Evolutionary conservation across 2,797 vertebrate genomes (phyloP).

Genomic region (Calcarius lapponicus): DNA sequence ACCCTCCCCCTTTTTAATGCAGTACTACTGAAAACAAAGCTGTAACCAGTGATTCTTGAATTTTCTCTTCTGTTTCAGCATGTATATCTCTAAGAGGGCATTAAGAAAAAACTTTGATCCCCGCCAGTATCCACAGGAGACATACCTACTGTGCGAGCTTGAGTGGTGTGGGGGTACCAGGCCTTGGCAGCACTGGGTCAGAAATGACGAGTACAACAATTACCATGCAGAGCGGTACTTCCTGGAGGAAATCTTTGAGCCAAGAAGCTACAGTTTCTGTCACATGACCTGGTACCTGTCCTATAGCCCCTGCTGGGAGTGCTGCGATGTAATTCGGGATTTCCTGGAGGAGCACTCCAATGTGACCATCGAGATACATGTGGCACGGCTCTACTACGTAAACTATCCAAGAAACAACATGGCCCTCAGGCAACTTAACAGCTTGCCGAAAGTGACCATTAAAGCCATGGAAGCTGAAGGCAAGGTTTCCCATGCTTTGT

Average conservation of each 20-base stretch:
- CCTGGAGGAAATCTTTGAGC: not conserved
- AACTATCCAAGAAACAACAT: rapidly evolving
- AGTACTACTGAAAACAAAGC: not conserved
- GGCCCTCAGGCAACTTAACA: rapidly evolving
- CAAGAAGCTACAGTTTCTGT: not conserved
- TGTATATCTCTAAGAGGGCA: not conserved
- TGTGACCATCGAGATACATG: rapidly evolving
- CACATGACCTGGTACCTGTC: not conserved
- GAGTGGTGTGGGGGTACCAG: rapidly evolving
- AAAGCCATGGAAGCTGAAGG: rapidly evolving
- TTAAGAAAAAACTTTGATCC: not conserved
- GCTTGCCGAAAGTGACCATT: rapidly evolving
- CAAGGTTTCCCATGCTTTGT: not conserved
- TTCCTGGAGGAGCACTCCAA: not conserved
- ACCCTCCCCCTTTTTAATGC: not conserved
- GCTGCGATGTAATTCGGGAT: rapidly evolving
- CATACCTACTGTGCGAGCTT: not conserved
- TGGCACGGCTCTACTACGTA: rapidly evolving
- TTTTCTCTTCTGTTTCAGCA: constrained; percentile 26
- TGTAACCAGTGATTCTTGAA: not conserved
- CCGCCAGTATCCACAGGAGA: rapidly evolving
- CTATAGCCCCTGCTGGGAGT: not conserved
- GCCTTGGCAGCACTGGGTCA: not conserved
- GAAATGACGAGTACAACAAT: rapidly evolving
- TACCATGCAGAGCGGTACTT: not conserved